Evolutionary conservation across 2,888 invertebrate species (phyloP).

Genomic region (Nymphalis polychloros): DNA sequence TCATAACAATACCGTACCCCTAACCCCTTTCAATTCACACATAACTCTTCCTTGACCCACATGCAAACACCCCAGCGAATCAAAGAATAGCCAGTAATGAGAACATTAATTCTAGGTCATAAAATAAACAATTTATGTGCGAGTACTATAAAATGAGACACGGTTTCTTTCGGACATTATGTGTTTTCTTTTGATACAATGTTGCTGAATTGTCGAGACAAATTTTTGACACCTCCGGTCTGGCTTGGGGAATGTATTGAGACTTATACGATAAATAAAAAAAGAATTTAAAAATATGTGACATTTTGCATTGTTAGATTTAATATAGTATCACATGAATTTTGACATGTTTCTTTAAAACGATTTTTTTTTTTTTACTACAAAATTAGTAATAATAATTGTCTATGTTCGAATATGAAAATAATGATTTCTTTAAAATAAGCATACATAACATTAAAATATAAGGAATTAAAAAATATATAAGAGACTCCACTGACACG

Average conservation of each 20-base stretch:
- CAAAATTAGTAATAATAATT: too few species aligned
- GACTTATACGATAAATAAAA: conserved; percentile 32
- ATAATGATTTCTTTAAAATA: too few species aligned
- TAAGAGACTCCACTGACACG: conserved; percentile 34
- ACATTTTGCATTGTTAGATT: too few species aligned
- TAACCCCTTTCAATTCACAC: conserved; percentile 59
- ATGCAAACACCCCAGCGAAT: conserved; percentile 64
- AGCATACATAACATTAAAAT: not conserved
- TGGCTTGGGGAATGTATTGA: conserved; percentile 50
- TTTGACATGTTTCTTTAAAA: too few species aligned
- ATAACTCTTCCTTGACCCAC: conserved; percentile 79
- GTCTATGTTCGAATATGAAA: too few species aligned
- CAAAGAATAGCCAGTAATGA: conserved; percentile 79
- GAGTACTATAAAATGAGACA: conserved; percentile 78
- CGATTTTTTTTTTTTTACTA: too few species aligned
- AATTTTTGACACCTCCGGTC: conserved; percentile 52
- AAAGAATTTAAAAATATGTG: not conserved
- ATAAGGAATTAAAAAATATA: not conserved
- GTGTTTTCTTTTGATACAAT: conserved; percentile 62
- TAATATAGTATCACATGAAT: too few species aligned
- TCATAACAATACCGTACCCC: conserved; percentile 22
- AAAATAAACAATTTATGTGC: conserved; percentile 76
- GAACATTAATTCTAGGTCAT: conserved; percentile 78
- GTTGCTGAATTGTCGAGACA: conserved; percentile 71
- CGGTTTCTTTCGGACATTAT: conserved; percentile 63